Base-by-base conservation (phyloP, 2,113 vertebrate genomes). In the Narcine bancroftii region DNA sequence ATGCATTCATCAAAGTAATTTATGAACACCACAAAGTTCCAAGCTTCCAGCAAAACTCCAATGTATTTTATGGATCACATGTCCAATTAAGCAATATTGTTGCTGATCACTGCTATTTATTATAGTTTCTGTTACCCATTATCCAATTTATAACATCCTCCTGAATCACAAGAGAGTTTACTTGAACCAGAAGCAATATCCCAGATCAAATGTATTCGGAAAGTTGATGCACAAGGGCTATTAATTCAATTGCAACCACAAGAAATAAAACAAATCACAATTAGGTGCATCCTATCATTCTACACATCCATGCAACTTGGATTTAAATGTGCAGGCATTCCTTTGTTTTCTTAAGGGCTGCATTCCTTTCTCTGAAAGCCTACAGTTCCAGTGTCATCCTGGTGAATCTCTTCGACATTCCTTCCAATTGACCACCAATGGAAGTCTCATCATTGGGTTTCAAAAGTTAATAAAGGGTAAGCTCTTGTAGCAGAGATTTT, bases 21-120 rank as follows among this genome's bases (percentile, higher is more conserved):
- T 39, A 87, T 87, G 60, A 87, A 21, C 6, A 60, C 60, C 53
- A 33, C 21, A n/a, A 87, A 36, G 29, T 21, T 17, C 26, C 42
- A 53, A 7, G 45, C 81, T 60, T 50, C 33, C 36, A 36, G 13
- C 33, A 85, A 85, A 56, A 29, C 81, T 85, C 33, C n/a, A 15
- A 50, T 50, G 50, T 26, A 60, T 60, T 85, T 21, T n/a, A 56
- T 6, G 33, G 29, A n/a, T 85, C 81, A 60, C 11, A 85, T 60
- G 33, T 36, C 15, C 50, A 85, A 85, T 85, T 85, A 85, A 60
- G 81, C n/a, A 0, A 19, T 85, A n/a, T 85, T 36, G 33, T 53
- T 60, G 53, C 50, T 85, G 50, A 19, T 85, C 81, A 85, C 33
- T 85, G 33, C 81, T 85, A 33, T 85, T 85, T 85, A 85, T 85